Conservation (phyloP, 2,888 invertebrate species). For the Pollenia labialis region DNA sequence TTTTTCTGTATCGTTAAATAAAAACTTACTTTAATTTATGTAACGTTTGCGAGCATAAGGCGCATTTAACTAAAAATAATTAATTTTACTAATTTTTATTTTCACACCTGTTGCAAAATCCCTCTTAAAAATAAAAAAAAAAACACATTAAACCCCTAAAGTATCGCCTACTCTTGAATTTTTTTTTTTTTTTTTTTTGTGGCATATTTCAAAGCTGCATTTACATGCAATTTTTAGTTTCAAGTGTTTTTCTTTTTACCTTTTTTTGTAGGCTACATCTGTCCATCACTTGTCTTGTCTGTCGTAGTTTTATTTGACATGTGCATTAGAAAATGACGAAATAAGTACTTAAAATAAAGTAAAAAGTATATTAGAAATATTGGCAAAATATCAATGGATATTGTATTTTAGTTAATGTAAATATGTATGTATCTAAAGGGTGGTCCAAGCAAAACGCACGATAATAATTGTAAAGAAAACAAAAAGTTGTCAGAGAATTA, state of each 20-base stretch:
- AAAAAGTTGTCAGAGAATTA: too few relatives aligned
- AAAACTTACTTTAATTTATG: background rate
- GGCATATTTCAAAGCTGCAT: constrained; percentile 40
- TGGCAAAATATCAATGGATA: background rate
- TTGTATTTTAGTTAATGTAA: too few relatives aligned
- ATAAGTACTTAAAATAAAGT: background rate
- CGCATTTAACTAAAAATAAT: background rate
- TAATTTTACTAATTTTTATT: constrained; percentile 25
- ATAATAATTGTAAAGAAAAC: too few relatives aligned
- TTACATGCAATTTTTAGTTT: constrained; percentile 58
- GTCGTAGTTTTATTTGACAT: constrained; percentile 55
- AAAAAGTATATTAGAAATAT: background rate
- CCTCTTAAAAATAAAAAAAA: background rate
- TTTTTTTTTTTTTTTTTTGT: constrained; percentile 33
- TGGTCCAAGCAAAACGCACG: too few relatives aligned
- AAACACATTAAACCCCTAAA: constrained; percentile 25
- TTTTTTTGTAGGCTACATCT: constrained; percentile 50
- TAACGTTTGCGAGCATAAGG: background rate
- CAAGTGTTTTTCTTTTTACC: constrained; percentile 31
- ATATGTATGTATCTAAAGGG: too few relatives aligned
- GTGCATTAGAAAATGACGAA: constrained; percentile 38
- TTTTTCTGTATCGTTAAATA: background rate
- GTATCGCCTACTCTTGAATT: constrained; percentile 56
- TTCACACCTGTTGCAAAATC: constrained; percentile 66
- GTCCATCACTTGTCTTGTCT: constrained; percentile 63